Evolutionary conservation across 53 echinoderm and acorn worm genomes (phyloP).

Genomic region (Mesocentrotus franciscanus): DNA sequence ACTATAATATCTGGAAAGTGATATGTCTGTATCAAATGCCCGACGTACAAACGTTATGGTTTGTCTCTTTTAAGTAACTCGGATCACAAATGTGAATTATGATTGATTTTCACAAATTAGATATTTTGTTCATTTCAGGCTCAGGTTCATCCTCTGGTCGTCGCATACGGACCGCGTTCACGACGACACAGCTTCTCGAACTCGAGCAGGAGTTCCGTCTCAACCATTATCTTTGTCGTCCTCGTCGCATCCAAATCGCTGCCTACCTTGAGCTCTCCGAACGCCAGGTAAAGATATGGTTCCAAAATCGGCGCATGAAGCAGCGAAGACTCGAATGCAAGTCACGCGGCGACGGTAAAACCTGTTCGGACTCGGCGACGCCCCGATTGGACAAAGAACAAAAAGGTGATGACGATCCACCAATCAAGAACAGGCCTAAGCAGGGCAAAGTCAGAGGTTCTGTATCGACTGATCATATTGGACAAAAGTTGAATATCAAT

Average conservation of each 20-base stretch:
- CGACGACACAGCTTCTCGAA: slow-evolving; percentile 93
- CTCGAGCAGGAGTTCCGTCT: slow-evolving; percentile 90
- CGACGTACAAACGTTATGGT: too few species aligned
- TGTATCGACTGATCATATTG: slow-evolving; percentile 13
- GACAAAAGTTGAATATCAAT: slow-evolving; percentile 16
- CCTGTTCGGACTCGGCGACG: background rate
- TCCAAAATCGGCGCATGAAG: slow-evolving; percentile 98
- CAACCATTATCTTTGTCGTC: slow-evolving; percentile 91
- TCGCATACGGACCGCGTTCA: slow-evolving; percentile 91
- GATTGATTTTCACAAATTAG: background rate
- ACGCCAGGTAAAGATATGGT: slow-evolving; percentile 97
- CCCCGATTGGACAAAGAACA: background rate
- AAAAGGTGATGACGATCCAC: background rate
- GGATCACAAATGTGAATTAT: background rate
- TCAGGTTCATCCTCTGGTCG: slow-evolving; percentile 51
- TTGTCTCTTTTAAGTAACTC: background rate
- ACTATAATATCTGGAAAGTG: too few species aligned
- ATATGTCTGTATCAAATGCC: too few species aligned
- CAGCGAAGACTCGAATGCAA: slow-evolving; percentile 85
- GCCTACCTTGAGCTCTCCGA: slow-evolving; percentile 87
- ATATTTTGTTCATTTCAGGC: background rate
- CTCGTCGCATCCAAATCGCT: slow-evolving; percentile 95
- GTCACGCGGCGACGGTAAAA: background rate
- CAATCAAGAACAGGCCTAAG: background rate
- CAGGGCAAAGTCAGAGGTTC: background rate